A percentile compares a stretch with the other conserved stretches of the same genome.
phyloP scores from a whole-genome alignment of 1,140 invertebrate species.

The Platyscapa corneri region DNA sequence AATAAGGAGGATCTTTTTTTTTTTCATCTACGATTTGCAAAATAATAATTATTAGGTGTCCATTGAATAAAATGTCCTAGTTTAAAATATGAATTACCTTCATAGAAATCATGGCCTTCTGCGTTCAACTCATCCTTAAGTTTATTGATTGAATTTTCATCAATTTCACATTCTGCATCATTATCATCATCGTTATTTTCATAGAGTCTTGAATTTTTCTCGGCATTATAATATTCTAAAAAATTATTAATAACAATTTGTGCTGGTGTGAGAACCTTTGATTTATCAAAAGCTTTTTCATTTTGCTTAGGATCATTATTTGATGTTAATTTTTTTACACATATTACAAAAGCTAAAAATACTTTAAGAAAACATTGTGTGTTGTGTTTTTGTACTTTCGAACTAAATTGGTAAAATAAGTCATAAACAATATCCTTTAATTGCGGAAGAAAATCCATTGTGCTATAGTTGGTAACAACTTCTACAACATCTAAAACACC shows the following conservation, averaged over 20 bases:
- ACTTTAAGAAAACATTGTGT: slow-evolving; percentile 77
- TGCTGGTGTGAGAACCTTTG: not conserved
- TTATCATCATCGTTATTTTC: slow-evolving; percentile 22
- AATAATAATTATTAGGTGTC: not conserved
- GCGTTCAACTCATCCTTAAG: not conserved
- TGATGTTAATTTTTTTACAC: slow-evolving; percentile 74
- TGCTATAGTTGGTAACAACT: slow-evolving; percentile 80
- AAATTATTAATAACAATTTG: slow-evolving; percentile 54
- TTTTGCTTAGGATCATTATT: slow-evolving; percentile 16
- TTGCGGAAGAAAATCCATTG: slow-evolving; percentile 76
- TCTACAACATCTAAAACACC: slow-evolving; percentile 77
- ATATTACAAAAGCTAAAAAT: slow-evolving; percentile 78
- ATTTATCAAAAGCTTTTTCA: not conserved
- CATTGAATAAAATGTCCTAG: not conserved
- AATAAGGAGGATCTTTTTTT: slow-evolving; percentile 73
- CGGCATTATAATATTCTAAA: slow-evolving; percentile 56
- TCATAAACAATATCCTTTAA: slow-evolving; percentile 79
- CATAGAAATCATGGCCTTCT: not conserved
- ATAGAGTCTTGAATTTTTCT: slow-evolving; percentile 40
- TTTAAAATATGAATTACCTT: slow-evolving; percentile 18
- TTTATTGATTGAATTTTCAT: not conserved
- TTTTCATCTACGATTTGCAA: slow-evolving; percentile 66
- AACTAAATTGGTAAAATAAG: slow-evolving; percentile 77
- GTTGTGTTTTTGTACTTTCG: slow-evolving; percentile 75
- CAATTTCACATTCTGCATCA: not conserved